Conservation (phyloP, 1,140 invertebrate genomes). For the Trachymyrmex cornetzi region DNA sequence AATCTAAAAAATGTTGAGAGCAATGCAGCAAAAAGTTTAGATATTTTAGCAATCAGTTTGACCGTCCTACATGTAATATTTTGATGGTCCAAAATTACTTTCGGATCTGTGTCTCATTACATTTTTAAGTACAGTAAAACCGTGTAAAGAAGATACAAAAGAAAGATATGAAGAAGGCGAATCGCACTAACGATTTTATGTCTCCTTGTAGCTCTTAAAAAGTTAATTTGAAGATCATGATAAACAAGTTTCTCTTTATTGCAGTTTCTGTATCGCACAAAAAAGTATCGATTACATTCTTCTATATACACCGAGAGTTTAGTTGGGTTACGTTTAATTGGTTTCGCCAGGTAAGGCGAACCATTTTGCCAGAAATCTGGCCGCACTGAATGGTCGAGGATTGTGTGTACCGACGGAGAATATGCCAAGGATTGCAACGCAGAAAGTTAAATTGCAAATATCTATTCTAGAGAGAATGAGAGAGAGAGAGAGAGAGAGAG, state of each 20-base stretch:
- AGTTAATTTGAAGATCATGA: not conserved
- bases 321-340: constrained; percentile 65
- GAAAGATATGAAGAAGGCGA: not conserved
- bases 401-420: not conserved
- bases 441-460: constrained; percentile 66
- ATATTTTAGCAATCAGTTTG: no score
- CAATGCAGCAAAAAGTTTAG: no score
- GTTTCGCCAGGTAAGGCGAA: constrained; percentile 65
- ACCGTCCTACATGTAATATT: no score
- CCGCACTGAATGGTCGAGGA: constrained; percentile 24
- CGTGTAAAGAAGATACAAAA: not conserved
- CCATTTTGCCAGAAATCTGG: constrained; percentile 59
- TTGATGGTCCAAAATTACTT: no score
- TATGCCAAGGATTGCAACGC: constrained; percentile 54
- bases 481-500: not conserved
- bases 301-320: not conserved
- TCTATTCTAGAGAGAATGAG: constrained; percentile 24
- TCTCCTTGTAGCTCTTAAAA: not conserved
- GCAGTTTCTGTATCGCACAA: not conserved
- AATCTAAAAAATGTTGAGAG: no score
- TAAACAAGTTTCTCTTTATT: constrained; percentile 3
- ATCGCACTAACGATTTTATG: not conserved
- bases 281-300: not conserved
- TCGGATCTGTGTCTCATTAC: no score
- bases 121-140: no score